Base-by-base conservation (phyloP, 1,140 invertebrate genomes). In the Leptinotarsa texana region DNA sequence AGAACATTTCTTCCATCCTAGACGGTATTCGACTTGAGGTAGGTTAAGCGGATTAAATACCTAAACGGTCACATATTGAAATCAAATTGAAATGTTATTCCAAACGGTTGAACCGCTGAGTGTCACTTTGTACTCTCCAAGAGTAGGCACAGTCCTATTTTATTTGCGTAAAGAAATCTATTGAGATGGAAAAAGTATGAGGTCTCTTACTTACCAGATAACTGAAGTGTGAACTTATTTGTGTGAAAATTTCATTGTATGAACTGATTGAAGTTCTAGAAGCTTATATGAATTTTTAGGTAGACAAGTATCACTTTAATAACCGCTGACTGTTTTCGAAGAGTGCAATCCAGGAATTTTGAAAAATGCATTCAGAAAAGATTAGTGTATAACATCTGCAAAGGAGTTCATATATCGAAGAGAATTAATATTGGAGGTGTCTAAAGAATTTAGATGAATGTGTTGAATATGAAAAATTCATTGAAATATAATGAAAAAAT, bases 61-160 rank as follows among this genome's bases (percentile, higher is more conserved):
- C 74, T 63, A 77, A 77, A 77, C 73, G 75, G 74, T 77, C 77
- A 76, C 78, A 77, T 79, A 79, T 77, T 79, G 72, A 75, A 75
- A 75, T 77, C 68, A 73, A 77, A 80, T 80, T 78, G 77, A 74
- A 76, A 78, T 77, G 74, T 57, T 77, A 80, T 80, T 80, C 78
- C 78, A 63, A 76, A 73, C 75, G 76, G 77, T 75, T 80, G 78
- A 76, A 75, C 74, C 71, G 74, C 49, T 77, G 70, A 80, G 78
- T 80, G 77, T 76, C 78, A 78, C 63, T 76, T 74, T 73, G 68
- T 48, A 57, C 51, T 57, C 51, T 15, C 15, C 17, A 57, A 57
- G 65, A 63, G 73, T 71, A 74, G 66, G 65, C 63, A 24, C 22
- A 21, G 48, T 71, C 62, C 68, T 61, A 63, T 24, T 72, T 67